Evolutionary conservation across 2,888 invertebrate species (phyloP).

Genomic region (Glyphotaelius pellucidus): DNA sequence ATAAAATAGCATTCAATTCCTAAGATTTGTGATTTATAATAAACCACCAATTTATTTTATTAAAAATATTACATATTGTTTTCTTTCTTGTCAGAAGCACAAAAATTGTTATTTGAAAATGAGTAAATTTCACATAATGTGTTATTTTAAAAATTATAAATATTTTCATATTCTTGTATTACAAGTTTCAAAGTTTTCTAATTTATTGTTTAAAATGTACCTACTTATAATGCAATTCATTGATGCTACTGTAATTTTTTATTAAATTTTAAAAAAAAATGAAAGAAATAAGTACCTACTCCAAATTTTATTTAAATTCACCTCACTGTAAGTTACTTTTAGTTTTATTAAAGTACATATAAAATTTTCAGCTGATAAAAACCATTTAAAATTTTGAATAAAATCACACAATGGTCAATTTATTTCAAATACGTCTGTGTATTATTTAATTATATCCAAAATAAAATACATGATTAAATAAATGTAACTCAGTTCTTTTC

Average conservation of each 20-base stretch:
- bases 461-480: background rate
- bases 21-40: background rate
- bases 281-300: background rate
- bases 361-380: background rate
- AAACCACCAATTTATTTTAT: background rate
- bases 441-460: background rate
- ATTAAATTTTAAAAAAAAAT: background rate
- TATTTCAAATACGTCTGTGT: background rate
- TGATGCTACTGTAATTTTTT: background rate
- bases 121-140: background rate
- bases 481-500: slow-evolving; percentile 7
- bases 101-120: background rate
- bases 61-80: background rate
- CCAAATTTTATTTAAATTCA: background rate
- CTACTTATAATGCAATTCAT: background rate
- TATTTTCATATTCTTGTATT: background rate
- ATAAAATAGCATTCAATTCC: background rate
- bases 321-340: background rate
- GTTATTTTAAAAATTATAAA: background rate
- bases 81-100: background rate
- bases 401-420: background rate
- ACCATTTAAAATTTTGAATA: background rate
- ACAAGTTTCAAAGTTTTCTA: background rate
- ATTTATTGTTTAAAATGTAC: background rate
- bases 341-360: background rate